phyloP scores from a whole-genome alignment of 2,888 invertebrate species.

The Elmis aenea region DNA sequence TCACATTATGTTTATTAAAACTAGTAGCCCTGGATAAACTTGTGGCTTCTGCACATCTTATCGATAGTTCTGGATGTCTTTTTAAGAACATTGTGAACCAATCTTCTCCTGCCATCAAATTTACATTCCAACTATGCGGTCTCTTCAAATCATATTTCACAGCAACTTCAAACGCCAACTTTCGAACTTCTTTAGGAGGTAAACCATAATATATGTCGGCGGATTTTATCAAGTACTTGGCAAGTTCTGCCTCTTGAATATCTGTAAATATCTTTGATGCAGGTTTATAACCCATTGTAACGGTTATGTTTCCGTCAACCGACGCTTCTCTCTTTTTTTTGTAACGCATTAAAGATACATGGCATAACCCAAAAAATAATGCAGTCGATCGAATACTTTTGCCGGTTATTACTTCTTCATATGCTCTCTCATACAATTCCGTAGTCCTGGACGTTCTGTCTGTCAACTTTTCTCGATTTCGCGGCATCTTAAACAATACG shows the following conservation, averaged over 20 bases:
- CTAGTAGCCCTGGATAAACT: slow-evolving; percentile 28
- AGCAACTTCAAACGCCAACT: slow-evolving; percentile 6
- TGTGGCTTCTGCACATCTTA: slow-evolving; percentile 29
- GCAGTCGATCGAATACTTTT: too few species aligned
- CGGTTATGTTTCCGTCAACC: too few species aligned
- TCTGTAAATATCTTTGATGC: slow-evolving; percentile 2
- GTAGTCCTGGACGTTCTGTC: too few species aligned
- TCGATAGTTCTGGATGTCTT: slow-evolving; percentile 14
- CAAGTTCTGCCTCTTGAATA: slow-evolving; percentile 1
- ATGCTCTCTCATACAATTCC: too few species aligned
- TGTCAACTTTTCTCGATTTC: too few species aligned
- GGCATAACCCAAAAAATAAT: too few species aligned
- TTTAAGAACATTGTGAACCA: slow-evolving; percentile 13
- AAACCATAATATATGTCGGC: slow-evolving; percentile 7
- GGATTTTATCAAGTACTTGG: slow-evolving; percentile 1
- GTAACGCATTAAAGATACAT: too few species aligned
- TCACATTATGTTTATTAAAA: slow-evolving; percentile 29
- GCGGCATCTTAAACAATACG: too few species aligned
- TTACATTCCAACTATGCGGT: slow-evolving; percentile 9
- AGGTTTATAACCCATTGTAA: too few species aligned
- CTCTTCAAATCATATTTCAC: slow-evolving; percentile 1
- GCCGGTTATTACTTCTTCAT: too few species aligned
- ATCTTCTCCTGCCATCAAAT: slow-evolving; percentile 6
- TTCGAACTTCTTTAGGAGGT: slow-evolving; percentile 2
- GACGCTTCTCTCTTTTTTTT: too few species aligned